Base-by-base conservation (phyloP, 2,113 vertebrate genomes). In the Epinephelus fuscoguttatus region DNA sequence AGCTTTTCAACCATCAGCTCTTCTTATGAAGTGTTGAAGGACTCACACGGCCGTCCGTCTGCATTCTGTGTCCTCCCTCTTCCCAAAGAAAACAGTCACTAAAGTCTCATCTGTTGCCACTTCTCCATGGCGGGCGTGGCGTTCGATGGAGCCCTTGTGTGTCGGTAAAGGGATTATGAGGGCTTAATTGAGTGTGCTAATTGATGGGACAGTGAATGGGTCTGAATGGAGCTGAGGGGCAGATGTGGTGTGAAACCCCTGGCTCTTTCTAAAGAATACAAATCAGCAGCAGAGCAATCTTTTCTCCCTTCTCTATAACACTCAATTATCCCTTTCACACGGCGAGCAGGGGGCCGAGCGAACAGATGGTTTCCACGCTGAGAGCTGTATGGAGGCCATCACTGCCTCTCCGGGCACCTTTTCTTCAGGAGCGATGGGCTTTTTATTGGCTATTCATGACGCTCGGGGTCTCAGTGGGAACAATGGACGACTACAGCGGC, bases 131-230 rank as follows among this genome's bases (percentile, higher is more conserved):
- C 71, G 52, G 80, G 83, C 75, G 75, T 85, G 82, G 76, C 78
- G 59, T 17, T 69, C 1, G 78, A 45, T 78, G 86, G 89, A 91
- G 92, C 92, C 91, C 93, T 92, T 93, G 94, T 94, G 93, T 93
- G 78, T 70, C 94, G 87, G 94, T 93, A 93, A 94, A 91, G 95
- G 94, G 96, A 96, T 97, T 96, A 96, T 97, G 90, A 91, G 93
- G 94, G 95, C 94, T 97, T 97, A 97, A 98, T 97, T 97, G 96
- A 97, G 96, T 97, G 96, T 96, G 94, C 95, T 96, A 96, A 97
- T 96, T 96, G 96, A 94, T 86, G 92, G 95, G 91, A 94, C 92
- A 92, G 93, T 75, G 91, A 85, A 93, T 87, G 94, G 93, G 91
- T 84, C 95, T 89, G 91, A 95, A 95, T 91, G 94, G 92, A 30